Evolutionary conservation across 64 coral and sea anemone species (phyloP).

Genomic region (Hydrozoanthus tunicans): DNA sequence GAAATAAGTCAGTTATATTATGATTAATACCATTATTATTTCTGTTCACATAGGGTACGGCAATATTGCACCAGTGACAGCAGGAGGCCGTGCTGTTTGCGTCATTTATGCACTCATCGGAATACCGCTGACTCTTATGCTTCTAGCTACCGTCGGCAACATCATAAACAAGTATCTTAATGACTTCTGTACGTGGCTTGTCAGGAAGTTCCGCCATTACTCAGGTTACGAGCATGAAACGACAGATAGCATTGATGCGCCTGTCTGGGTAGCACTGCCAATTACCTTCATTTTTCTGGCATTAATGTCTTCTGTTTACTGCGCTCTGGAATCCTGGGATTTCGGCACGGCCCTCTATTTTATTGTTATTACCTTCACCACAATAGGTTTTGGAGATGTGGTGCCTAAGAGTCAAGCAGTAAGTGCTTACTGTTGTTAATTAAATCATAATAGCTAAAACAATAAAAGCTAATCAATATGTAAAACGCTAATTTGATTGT

Average conservation of each 20-base stretch:
- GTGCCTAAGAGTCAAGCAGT: constrained; percentile 81
- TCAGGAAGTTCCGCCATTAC: constrained; percentile 47
- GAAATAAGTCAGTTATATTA: too few species aligned
- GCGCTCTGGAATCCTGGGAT: constrained; percentile 83
- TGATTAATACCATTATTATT: neutral
- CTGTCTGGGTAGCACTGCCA: constrained; percentile 75
- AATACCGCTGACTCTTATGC: constrained; percentile 94
- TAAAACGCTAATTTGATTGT: too few species aligned
- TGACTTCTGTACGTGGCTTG: constrained; percentile 80
- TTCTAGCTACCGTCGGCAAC: constrained; percentile 82
- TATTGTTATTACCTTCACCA: constrained; percentile 90
- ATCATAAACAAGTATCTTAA: constrained; percentile 82
- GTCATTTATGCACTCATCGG: constrained; percentile 83
- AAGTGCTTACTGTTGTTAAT: neutral
- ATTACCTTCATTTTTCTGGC: constrained; percentile 83
- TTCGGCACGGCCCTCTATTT: constrained; percentile 89
- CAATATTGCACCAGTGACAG: constrained; percentile 73
- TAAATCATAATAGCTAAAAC: neutral
- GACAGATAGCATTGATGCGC: constrained; percentile 67
- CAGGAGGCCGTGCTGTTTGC: constrained; percentile 72
- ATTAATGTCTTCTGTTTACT: constrained; percentile 79
- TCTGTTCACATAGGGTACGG: constrained; percentile 69
- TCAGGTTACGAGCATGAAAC: constrained; percentile 75
- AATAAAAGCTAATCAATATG: too few species aligned
- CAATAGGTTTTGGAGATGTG: constrained; percentile 89